Percentiles rank a stretch among this genome's conserved stretches.
phyloP scores from a whole-genome alignment of 2,797 vertebrate genomes.

The Pachyuromys duprasi region DNA sequence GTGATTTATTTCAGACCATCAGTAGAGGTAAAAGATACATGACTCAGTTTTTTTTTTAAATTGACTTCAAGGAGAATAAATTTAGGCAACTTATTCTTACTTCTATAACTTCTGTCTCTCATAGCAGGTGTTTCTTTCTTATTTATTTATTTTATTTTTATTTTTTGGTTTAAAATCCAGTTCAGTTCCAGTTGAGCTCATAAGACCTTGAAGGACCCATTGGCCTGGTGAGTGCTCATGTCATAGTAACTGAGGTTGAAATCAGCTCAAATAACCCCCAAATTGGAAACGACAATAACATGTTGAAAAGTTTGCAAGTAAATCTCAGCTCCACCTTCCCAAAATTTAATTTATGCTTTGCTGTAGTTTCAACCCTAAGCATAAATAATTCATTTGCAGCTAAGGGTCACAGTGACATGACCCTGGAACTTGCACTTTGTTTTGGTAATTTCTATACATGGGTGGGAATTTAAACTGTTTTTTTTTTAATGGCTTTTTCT shows the following conservation, averaged over 20 bases:
- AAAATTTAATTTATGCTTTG: slow-evolving; percentile 5
- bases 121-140: background rate
- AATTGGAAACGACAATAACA: background rate
- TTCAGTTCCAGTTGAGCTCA: background rate
- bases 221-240: background rate
- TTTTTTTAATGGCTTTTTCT: background rate
- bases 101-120: background rate
- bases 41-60: background rate
- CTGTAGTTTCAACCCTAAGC: slow-evolving; percentile 21
- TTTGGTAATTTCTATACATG: background rate
- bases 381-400: background rate
- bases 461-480: background rate
- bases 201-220: background rate
- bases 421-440: background rate
- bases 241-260: background rate
- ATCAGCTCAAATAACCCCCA: background rate
- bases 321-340: background rate
- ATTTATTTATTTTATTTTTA: no score
- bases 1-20: slow-evolving; percentile 6
- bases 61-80: background rate
- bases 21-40: background rate
- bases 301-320: background rate
- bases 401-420: background rate
- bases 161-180: background rate
- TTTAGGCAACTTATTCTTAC: background rate